Conservation (phyloP, 2,113 vertebrate genomes). For the Aphyosemion australe region DNA sequence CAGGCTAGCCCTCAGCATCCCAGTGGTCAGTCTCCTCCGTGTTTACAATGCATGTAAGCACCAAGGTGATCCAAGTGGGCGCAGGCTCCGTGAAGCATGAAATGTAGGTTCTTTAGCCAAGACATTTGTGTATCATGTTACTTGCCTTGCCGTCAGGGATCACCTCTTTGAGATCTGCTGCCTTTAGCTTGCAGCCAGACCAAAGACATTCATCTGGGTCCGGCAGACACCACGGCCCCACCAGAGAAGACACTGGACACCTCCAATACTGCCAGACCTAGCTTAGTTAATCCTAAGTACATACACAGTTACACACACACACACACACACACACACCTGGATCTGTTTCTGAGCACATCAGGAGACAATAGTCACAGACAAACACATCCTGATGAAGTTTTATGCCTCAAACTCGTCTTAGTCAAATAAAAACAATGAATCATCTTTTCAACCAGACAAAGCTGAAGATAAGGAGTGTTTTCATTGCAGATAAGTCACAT, state of each 20-base stretch:
- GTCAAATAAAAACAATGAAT: slow-evolving; percentile 54
- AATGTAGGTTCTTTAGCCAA: slow-evolving; percentile 70
- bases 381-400: slow-evolving; percentile 33
- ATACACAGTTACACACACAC: slow-evolving; percentile 52
- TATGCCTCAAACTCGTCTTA: slow-evolving; percentile 39
- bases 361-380: slow-evolving; percentile 50
- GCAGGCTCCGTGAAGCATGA: slow-evolving; percentile 72
- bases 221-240: slow-evolving; percentile 75
- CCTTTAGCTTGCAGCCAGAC: slow-evolving; percentile 61
- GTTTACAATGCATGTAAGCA: slow-evolving; percentile 36
- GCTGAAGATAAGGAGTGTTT: slow-evolving; percentile 32
- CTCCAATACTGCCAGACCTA: slow-evolving; percentile 42
- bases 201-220: slow-evolving; percentile 75
- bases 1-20: slow-evolving; percentile 18
- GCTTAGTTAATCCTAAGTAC: slow-evolving; percentile 66
- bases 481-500: slow-evolving; percentile 40
- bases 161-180: slow-evolving; percentile 50
- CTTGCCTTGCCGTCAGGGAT: slow-evolving; percentile 69
- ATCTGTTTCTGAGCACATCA: slow-evolving; percentile 58
- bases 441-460: slow-evolving; percentile 40
- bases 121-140: slow-evolving; percentile 73
- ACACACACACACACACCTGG: slow-evolving; percentile 53
- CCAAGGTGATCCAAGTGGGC: slow-evolving; percentile 66
- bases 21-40: slow-evolving; percentile 22
- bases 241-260: slow-evolving; percentile 63